These are phyloP conservation scores for Lathronympha strigana DNA, from an alignment of 2,888 invertebrate genomes.

Conservation along the genomic window DNA sequence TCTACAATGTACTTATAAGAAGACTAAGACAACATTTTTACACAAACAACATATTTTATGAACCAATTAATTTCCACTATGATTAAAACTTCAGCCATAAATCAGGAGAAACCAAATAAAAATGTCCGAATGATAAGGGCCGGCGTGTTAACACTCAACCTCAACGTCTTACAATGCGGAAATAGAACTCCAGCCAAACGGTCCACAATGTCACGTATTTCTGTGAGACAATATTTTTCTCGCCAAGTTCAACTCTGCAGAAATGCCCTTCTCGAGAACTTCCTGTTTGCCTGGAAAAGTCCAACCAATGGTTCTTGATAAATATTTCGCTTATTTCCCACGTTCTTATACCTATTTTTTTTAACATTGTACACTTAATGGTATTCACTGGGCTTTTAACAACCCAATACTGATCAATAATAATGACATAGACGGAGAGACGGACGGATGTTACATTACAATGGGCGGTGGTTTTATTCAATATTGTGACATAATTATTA, in stretches of 20 bases:
- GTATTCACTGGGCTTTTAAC: not conserved
- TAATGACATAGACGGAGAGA: not conserved
- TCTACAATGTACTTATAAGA: too few species aligned
- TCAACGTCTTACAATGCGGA: constrained; percentile 58
- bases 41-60: not conserved
- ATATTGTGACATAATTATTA: not conserved
- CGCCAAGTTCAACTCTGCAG: constrained; percentile 59
- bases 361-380: constrained; percentile 1
- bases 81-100: constrained; percentile 6
- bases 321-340: not conserved
- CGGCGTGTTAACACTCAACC: constrained; percentile 43
- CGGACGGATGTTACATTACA: too few species aligned
- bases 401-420: not conserved
- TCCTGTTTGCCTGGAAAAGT: constrained; percentile 48
- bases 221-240: constrained; percentile 59
- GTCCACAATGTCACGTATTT: constrained; percentile 75
- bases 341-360: not conserved
- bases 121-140: constrained; percentile 20
- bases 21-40: not conserved
- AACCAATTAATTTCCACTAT: not conserved
- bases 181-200: constrained; percentile 62
- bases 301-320: not conserved
- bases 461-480: not conserved
- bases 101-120: constrained; percentile 12
- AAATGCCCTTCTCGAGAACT: constrained; percentile 62